Percentiles rank a stretch among this genome's conserved stretches.
phyloP scores from a whole-genome alignment of 2,888 invertebrate species.

The Agriopis aurantiaria region DNA sequence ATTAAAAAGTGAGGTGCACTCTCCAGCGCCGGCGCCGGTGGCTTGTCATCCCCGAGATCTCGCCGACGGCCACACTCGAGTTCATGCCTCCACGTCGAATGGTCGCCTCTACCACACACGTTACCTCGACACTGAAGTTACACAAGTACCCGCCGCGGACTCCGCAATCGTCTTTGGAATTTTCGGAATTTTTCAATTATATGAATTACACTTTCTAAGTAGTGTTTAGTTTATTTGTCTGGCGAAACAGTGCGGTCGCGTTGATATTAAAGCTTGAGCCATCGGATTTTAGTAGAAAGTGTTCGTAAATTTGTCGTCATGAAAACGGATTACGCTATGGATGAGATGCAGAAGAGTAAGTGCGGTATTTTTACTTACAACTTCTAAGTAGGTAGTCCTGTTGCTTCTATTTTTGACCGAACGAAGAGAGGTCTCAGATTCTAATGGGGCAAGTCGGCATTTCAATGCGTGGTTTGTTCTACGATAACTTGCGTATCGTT shows the following conservation, averaged over 20 bases:
- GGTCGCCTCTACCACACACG: conserved; percentile 65
- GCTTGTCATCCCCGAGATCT: conserved; percentile 66
- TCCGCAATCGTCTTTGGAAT: conserved; percentile 44
- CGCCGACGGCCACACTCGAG: conserved; percentile 64
- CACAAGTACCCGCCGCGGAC: conserved; percentile 16
- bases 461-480: no score
- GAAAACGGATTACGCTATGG: conserved; percentile 86
- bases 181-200: conserved; percentile 71
- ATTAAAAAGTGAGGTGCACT: conserved; percentile 73
- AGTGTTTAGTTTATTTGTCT: conserved; percentile 57
- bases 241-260: conserved; percentile 71
- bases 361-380: conserved; percentile 42
- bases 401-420: not conserved
- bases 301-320: conserved; percentile 67
- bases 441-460: no score
- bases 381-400: not conserved
- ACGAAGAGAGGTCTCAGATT: no score
- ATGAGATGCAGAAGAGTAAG: conserved; percentile 85
- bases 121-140: conserved; percentile 1
- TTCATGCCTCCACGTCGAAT: conserved; percentile 70
- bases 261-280: conserved; percentile 59
- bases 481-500: no score
- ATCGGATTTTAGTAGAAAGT: conserved; percentile 68
- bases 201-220: conserved; percentile 68
- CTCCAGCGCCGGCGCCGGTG: conserved; percentile 47